Conservation (phyloP, 2,888 invertebrate genomes). For the Ischnura elegans region DNA sequence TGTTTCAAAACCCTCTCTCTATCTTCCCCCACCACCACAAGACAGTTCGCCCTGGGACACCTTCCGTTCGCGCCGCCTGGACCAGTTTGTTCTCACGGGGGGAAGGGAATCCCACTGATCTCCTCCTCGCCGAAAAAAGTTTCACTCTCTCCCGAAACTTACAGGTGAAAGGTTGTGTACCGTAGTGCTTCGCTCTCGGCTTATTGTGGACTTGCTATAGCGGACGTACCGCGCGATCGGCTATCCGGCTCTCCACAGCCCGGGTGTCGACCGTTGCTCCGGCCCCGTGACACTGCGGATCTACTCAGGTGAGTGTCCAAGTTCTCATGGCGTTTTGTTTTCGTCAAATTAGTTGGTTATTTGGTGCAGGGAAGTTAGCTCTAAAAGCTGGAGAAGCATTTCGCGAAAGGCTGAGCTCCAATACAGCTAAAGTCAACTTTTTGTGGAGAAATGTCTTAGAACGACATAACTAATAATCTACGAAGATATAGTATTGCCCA, state of each 20-base stretch:
- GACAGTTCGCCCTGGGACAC: not conserved
- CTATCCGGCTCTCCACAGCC: not conserved
- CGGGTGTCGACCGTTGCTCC: not conserved
- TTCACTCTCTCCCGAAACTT: conserved; percentile 56
- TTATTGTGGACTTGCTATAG: too few species aligned
- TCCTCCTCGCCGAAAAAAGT: not conserved
- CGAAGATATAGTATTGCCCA: too few species aligned
- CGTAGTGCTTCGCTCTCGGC: not conserved
- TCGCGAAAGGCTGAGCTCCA: too few species aligned
- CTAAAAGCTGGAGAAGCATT: too few species aligned
- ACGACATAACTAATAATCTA: too few species aligned
- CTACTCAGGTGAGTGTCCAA: too few species aligned
- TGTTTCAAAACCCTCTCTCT: not conserved
- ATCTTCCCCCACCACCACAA: not conserved
- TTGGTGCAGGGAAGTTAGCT: too few species aligned
- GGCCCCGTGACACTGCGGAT: not conserved
- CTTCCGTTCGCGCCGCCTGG: conserved; percentile 10
- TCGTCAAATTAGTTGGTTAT: too few species aligned
- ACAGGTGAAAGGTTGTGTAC: conserved; percentile 46
- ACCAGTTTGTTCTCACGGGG: conserved; percentile 5
- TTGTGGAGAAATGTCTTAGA: too few species aligned
- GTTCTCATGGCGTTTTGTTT: too few species aligned
- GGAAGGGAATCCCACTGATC: not conserved
- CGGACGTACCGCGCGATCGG: not conserved
- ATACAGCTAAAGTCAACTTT: too few species aligned